These are phyloP conservation scores for Pontoporia blainvillei DNA, from an alignment of 2,113 vertebrate species.

Conservation along the genomic window DNA sequence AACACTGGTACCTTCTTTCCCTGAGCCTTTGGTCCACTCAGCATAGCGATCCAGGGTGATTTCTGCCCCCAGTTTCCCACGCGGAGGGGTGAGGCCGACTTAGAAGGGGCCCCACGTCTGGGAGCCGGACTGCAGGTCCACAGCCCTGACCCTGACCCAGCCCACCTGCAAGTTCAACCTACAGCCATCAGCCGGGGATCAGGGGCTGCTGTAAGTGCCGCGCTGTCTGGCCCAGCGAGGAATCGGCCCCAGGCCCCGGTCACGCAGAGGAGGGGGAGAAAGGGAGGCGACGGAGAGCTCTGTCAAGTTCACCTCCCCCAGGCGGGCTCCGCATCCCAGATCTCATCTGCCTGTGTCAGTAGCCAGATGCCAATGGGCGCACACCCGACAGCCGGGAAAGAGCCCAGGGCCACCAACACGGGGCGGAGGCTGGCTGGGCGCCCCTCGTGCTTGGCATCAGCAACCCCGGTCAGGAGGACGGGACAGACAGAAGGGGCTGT, in stretches of 20 bases:
- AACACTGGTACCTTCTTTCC: not conserved
- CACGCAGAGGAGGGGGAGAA: not conserved
- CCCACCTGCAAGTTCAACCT: not conserved
- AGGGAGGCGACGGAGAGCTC: not conserved
- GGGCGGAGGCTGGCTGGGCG: not conserved
- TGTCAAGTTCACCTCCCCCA: not conserved
- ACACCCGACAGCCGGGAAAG: not conserved
- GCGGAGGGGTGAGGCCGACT: not conserved
- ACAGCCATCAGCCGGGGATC: not conserved
- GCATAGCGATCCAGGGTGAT: not conserved
- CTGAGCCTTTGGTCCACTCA: not conserved
- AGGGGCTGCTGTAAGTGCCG: not conserved
- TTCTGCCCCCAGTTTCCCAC: not conserved
- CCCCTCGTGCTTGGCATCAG: not conserved
- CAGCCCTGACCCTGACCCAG: not conserved
- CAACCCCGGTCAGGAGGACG: not conserved
- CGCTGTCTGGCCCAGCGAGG: not conserved
- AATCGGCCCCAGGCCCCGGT: not conserved
- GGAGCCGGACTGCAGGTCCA: not conserved
- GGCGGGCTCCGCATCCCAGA: not conserved
- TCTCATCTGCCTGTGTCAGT: conserved; percentile 44
- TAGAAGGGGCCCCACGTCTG: not conserved
- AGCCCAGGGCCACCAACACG: not conserved
- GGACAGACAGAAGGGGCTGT: not conserved
- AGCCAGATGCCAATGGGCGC: not conserved